Conservation (phyloP, 2,113 vertebrate genomes). For the Phyllostomus discolor region DNA sequence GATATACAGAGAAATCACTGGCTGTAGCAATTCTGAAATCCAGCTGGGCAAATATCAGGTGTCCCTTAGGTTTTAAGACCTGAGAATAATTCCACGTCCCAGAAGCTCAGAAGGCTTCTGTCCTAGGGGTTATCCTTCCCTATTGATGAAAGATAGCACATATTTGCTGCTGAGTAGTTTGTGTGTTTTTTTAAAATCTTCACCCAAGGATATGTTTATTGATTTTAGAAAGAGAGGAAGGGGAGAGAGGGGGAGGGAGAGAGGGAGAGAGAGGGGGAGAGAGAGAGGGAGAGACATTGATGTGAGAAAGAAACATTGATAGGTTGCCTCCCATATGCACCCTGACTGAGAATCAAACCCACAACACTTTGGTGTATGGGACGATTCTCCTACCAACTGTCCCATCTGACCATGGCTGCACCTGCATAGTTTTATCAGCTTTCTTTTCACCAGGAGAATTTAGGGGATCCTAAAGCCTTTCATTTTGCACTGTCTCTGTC, state of each 20-base stretch:
- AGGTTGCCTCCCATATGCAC: no score
- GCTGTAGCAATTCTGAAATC: not conserved
- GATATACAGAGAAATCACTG: not conserved
- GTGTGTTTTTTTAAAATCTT: not conserved
- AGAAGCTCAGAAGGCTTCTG: not conserved
- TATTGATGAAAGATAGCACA: not conserved
- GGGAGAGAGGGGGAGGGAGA: no score
- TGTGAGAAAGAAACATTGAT: no score
- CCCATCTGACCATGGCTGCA: not conserved
- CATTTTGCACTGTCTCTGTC: not conserved
- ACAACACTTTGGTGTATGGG: no score
- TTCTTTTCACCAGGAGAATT: not conserved
- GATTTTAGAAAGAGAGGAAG: no score
- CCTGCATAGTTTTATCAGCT: not conserved
- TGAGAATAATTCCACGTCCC: not conserved
- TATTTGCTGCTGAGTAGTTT: not conserved
- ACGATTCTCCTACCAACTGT: no score
- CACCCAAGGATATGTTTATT: no score
- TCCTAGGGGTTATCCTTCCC: not conserved
- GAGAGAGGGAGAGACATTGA: no score
- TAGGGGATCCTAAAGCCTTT: not conserved
- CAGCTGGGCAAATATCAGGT: no score
- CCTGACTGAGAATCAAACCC: no score
- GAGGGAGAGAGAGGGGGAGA: no score
- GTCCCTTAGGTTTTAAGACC: not conserved